Conservation (phyloP, 2,888 invertebrate genomes). For the Pollenia amentaria region DNA sequence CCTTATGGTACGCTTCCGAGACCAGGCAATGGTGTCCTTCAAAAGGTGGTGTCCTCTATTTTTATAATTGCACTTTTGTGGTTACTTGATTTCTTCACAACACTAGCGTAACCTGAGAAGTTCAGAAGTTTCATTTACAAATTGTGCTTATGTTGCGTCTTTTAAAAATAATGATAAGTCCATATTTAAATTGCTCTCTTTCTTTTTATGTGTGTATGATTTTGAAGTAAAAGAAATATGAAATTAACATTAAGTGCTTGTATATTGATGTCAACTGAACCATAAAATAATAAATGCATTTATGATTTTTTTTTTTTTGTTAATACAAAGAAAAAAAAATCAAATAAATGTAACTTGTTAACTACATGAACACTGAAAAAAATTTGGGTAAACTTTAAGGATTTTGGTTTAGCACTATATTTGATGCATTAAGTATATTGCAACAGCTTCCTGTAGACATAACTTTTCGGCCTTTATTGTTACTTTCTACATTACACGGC, state of each 20-base stretch:
- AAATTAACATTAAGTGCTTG: slow-evolving; percentile 60
- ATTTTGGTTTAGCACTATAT: too few species aligned
- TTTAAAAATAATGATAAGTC: slow-evolving; percentile 62
- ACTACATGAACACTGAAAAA: slow-evolving; percentile 24
- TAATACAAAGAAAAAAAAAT: slow-evolving; percentile 22
- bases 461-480: too few species aligned
- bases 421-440: too few species aligned
- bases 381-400: neutral
- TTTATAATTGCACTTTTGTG: neutral
- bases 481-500: too few species aligned
- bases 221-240: slow-evolving; percentile 41
- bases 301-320: slow-evolving; percentile 52
- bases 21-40: too few species aligned
- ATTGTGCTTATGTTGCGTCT: slow-evolving; percentile 69
- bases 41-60: too few species aligned
- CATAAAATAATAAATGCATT: slow-evolving; percentile 68
- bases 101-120: slow-evolving; percentile 7
- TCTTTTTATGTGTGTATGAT: slow-evolving; percentile 16
- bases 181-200: slow-evolving; percentile 47
- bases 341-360: slow-evolving; percentile 23
- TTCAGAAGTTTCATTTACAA: slow-evolving; percentile 56
- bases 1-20: too few species aligned
- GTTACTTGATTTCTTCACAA: slow-evolving; percentile 28
- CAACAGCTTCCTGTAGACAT: too few species aligned
- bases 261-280: slow-evolving; percentile 54